Conservation (phyloP, 2,888 invertebrate species). For the Megalurothrips usitatus region DNA sequence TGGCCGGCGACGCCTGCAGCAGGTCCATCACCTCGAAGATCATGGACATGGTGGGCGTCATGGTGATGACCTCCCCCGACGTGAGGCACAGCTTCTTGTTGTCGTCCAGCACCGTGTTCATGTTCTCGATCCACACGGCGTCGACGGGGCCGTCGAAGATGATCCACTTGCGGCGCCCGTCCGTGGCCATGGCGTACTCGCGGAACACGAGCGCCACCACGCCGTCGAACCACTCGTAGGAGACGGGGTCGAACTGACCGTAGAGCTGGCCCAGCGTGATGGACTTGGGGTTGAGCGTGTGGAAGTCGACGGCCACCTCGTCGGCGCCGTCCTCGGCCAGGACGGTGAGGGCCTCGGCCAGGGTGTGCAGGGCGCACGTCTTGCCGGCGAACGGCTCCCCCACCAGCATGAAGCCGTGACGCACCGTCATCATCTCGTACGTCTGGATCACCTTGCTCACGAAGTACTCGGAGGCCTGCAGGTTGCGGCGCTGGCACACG, state of each 20-base stretch:
- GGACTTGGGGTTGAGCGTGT: slow-evolving; percentile 87
- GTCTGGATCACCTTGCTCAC: slow-evolving; percentile 83
- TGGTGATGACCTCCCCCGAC: slow-evolving; percentile 81
- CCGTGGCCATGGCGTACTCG: slow-evolving; percentile 44
- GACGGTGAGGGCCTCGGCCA: slow-evolving; percentile 68
- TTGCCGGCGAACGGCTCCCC: slow-evolving; percentile 82
- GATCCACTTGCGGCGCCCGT: slow-evolving; percentile 72
- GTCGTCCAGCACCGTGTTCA: slow-evolving; percentile 84
- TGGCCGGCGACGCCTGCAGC: slow-evolving; percentile 69
- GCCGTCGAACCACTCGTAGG: slow-evolving; percentile 89
- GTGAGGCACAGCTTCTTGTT: slow-evolving; percentile 83
- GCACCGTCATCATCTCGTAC: slow-evolving; percentile 89
- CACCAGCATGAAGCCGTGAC: slow-evolving; percentile 89
- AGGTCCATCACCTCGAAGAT: slow-evolving; percentile 87
- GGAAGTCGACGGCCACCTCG: slow-evolving; percentile 58
- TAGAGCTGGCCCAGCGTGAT: slow-evolving; percentile 90
- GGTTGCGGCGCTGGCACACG: slow-evolving; percentile 59
- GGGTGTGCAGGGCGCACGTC: slow-evolving; percentile 69
- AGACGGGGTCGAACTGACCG: slow-evolving; percentile 85
- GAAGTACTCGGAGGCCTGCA: slow-evolving; percentile 73
- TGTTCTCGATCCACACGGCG: slow-evolving; percentile 86
- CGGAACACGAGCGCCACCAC: slow-evolving; percentile 60
- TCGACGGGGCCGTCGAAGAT: slow-evolving; percentile 90
- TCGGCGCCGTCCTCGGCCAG: slow-evolving; percentile 60
- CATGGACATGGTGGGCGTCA: slow-evolving; percentile 76